Evolutionary conservation across 2,888 invertebrate genomes (phyloP), one percentile per base, ranked within the genome.

Genomic region (Halocaridina rubra): DNA sequence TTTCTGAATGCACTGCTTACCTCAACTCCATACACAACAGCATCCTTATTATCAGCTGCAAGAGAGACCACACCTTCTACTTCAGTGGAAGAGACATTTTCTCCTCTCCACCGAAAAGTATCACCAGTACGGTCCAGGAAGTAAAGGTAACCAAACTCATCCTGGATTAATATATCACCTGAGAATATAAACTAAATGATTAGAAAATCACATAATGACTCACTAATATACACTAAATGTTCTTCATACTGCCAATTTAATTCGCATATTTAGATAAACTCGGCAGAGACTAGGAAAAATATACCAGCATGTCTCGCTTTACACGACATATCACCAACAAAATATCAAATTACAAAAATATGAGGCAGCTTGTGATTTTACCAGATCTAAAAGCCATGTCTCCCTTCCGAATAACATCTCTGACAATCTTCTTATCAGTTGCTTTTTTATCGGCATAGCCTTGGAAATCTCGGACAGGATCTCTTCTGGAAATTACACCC

Each of bases 21-120:
- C 93, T 96, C 95, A 2, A 99, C 98, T 7, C 99, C 99, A 90
- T 97, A 99, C 16, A 98, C 97, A 16, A 97, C 95, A 39, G 96
- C 96, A 91, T 98, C 98, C 90, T 95, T 94, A 89, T 97, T 95
- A 85, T 94, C 93, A 32, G 88, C 81, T 5, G 95, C 93, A 90
- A 96, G 95, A 89, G 96, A 97, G 59, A 98, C 93, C 89, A 96
- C 95, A 3, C 95, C 96, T 92, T 99, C 99, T 5, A 99, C 96
- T 92, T 99, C 99, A 0, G 97, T 96, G 4, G 99, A 99, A 59
- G 98, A 98, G 2, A 99, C 98, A 91, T 99, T 99, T 92, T 99
- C 99, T 7, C 99, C 99, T 90, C 97, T 96, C 98, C 98, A 98
- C 76, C 98, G 93, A 88, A 86, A 89, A 1, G 93, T 93, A 90